Evolutionary conservation across 2,888 invertebrate species (phyloP).

Genomic region (Barypeithes pellucidus): DNA sequence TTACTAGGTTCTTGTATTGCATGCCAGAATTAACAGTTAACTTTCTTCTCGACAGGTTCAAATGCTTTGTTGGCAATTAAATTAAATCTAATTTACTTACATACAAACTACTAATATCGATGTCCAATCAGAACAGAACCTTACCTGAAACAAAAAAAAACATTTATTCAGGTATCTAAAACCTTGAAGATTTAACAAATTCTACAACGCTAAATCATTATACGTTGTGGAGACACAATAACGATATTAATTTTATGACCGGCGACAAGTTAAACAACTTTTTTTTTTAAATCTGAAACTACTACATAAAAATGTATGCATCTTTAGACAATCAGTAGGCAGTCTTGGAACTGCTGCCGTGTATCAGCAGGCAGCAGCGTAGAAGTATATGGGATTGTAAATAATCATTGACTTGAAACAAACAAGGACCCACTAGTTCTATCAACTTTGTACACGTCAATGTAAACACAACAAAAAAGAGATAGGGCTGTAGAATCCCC

Average conservation of each 20-base stretch:
- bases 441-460: too few relatives aligned
- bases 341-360: too few relatives aligned
- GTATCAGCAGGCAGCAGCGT: too few relatives aligned
- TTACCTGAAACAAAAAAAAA: slow-evolving; percentile 37
- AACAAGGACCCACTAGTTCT: too few relatives aligned
- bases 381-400: too few relatives aligned
- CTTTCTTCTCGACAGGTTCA: too few relatives aligned
- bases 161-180: neutral
- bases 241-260: slow-evolving; percentile 19
- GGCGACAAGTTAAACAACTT: slow-evolving; percentile 27
- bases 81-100: neutral
- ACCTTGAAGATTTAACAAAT: slow-evolving; percentile 4
- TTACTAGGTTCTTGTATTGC: too few relatives aligned
- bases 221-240: slow-evolving; percentile 23
- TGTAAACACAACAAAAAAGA: too few relatives aligned
- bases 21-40: too few relatives aligned
- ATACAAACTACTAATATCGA: neutral
- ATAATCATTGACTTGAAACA: too few relatives aligned
- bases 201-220: neutral
- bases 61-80: neutral
- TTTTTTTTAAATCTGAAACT: slow-evolving; percentile 14
- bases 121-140: neutral
- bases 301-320: slow-evolving; percentile 37
- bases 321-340: neutral
- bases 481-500: too few relatives aligned